phyloP scores from a whole-genome alignment of 2,113 vertebrate species.

The Gnathonemus longibarbis region DNA sequence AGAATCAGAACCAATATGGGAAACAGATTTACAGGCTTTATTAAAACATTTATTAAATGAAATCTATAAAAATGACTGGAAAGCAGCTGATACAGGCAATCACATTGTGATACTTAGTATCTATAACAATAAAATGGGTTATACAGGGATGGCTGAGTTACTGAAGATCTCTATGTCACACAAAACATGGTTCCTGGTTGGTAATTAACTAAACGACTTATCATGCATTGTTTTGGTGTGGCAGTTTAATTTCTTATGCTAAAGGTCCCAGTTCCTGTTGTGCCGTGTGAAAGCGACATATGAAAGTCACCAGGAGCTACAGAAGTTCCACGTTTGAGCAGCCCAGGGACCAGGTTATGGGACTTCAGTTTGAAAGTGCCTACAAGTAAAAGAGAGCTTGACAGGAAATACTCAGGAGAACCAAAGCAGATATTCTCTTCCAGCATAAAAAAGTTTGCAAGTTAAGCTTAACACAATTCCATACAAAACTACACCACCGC shows the following conservation, averaged over 20 bases:
- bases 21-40: not conserved
- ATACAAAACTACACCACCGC: not conserved
- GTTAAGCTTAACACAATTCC: not conserved
- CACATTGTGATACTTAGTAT: not conserved
- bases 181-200: not conserved
- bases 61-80: not conserved
- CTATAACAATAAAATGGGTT: not conserved
- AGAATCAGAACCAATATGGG: not conserved
- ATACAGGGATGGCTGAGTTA: not conserved
- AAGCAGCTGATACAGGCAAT: constrained; percentile 1
- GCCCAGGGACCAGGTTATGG: no score
- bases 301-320: no score
- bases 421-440: no score
- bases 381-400: no score
- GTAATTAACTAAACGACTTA: no score
- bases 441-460: not conserved
- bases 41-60: not conserved
- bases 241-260: no score
- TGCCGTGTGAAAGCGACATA: no score
- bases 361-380: no score
- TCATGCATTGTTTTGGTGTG: no score
- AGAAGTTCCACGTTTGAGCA: no score
- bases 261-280: no score
- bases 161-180: not conserved
- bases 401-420: no score